Base-by-base conservation (phyloP, 2,888 invertebrate species). In the Hirtodrosophila confusa region DNA sequence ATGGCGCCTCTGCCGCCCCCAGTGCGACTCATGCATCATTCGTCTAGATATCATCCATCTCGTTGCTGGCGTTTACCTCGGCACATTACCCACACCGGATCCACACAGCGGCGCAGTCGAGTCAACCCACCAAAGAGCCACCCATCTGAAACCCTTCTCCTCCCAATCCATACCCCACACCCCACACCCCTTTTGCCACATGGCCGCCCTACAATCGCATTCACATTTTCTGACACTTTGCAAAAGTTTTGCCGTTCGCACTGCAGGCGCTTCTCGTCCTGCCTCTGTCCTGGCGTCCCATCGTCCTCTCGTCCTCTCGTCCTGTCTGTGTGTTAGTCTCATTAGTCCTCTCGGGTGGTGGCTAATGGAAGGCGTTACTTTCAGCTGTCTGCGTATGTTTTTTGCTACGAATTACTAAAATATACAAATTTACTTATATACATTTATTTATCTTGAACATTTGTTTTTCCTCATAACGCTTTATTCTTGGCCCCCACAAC, bases 31-130 rank as follows among this genome's bases (percentile, higher is more conserved):
- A 89, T 89, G 89, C 89, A 89, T 89, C 88, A 89, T 87, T 79
- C 86, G 86, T 84, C 82, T 83, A 88, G 86, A 89, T 88, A 89
- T 86, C 89, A 89, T 89, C 84, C 88, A 89, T 89, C 89, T 89
- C 88, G 66, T 78, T 60, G 68, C 73, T 73, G 87, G 80, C 80
- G 64, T 83, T 80, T 70, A 86, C 85, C 87, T 86, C 85, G 73
- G 78, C 83, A 78, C 86, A 87, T 78, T 78, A 78, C 83, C 83
- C 85, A 75, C 54, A 61, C 71, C 70, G 72, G 66, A 72, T 48
- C 43, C 51, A 27, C 43, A 47, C n/a, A 40, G 17, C 17, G 17
- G 17, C 17, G 17, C 17, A 17, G 17, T 17, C 17, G 17, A 17
- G 17, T 17, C 17, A 17, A 17, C 17, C 17, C 17, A 17, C 17